Evolutionary conservation across 1,140 invertebrate genomes (phyloP).

Genomic region (Laupala kohalensis): DNA sequence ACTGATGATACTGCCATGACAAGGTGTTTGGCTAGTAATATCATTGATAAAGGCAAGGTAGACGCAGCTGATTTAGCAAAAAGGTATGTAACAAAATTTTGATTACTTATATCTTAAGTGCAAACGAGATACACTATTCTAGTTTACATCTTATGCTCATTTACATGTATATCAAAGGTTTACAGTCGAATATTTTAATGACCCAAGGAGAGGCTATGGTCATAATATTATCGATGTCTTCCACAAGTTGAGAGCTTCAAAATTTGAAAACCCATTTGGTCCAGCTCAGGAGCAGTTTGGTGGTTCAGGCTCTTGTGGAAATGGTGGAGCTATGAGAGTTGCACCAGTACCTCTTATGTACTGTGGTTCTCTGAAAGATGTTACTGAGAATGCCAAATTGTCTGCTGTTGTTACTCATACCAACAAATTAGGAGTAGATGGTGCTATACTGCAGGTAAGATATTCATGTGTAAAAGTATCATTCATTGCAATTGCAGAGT

Average conservation of each 20-base stretch:
- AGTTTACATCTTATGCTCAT: not conserved
- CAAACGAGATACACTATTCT: not conserved
- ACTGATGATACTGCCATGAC: constrained; percentile 74
- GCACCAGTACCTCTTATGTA: constrained; percentile 54
- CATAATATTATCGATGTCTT: constrained; percentile 47
- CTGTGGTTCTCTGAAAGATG: constrained; percentile 33
- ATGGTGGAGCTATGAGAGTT: constrained; percentile 66
- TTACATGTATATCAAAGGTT: constrained; percentile 32
- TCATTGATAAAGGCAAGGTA: constrained; percentile 43
- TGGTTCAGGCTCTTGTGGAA: constrained; percentile 60
- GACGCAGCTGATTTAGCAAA: constrained; percentile 43
- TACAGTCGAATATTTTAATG: constrained; percentile 46
- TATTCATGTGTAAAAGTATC: not conserved
- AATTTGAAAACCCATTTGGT: constrained; percentile 43
- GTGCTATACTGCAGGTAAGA: constrained; percentile 49
- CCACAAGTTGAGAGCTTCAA: constrained; percentile 37
- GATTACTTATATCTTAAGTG: not conserved
- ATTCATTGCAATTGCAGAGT: too few species aligned
- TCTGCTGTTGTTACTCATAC: constrained; percentile 53
- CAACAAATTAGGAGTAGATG: constrained; percentile 47
- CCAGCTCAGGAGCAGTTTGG: constrained; percentile 58
- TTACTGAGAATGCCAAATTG: constrained; percentile 36
- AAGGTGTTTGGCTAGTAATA: constrained; percentile 43
- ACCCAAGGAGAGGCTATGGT: constrained; percentile 55
- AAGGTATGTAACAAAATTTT: constrained; percentile 20